These are phyloP conservation scores for Tholera decimalis DNA, from an alignment of 2,888 invertebrate species.

Conservation along the genomic window DNA sequence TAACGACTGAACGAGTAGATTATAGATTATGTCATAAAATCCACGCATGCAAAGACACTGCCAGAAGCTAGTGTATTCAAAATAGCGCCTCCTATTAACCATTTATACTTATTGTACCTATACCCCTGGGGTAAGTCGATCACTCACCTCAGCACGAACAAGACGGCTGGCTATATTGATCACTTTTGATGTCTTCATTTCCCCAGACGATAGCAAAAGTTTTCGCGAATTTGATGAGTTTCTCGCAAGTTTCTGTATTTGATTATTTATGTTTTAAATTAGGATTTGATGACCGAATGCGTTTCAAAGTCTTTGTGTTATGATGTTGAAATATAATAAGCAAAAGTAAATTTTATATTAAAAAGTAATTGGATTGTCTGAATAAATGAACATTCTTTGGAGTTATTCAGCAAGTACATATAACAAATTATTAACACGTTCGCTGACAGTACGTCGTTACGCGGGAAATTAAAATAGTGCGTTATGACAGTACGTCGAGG, in stretches of 20 bases:
- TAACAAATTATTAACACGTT: too few relatives aligned
- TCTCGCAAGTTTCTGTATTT: slow-evolving; percentile 17
- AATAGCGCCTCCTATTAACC: slow-evolving; percentile 14
- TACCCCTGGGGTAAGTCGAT: slow-evolving; percentile 34
- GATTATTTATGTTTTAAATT: slow-evolving; percentile 18
- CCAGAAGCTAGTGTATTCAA: too few relatives aligned
- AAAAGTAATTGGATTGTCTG: too few relatives aligned
- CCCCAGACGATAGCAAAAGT: slow-evolving; percentile 45
- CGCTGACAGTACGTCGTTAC: too few relatives aligned
- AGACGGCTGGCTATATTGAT: slow-evolving; percentile 45
- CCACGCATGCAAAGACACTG: too few relatives aligned
- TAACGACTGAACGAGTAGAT: too few relatives aligned
- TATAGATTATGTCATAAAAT: too few relatives aligned
- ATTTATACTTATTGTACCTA: slow-evolving; percentile 1
- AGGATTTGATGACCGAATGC: not conserved
- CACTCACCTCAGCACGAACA: slow-evolving; percentile 41
- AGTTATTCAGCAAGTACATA: too few relatives aligned
- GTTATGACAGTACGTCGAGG: too few relatives aligned
- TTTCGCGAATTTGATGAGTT: slow-evolving; percentile 47
- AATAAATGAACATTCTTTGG: not conserved
- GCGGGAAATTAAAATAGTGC: too few relatives aligned
- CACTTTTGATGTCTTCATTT: slow-evolving; percentile 46
- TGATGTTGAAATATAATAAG: not conserved
- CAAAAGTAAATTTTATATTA: not conserved
- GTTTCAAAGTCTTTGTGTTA: not conserved